Evolutionary conservation across 2,797 vertebrate genomes (phyloP).

Genomic region (Typhlichthys subterraneus): DNA sequence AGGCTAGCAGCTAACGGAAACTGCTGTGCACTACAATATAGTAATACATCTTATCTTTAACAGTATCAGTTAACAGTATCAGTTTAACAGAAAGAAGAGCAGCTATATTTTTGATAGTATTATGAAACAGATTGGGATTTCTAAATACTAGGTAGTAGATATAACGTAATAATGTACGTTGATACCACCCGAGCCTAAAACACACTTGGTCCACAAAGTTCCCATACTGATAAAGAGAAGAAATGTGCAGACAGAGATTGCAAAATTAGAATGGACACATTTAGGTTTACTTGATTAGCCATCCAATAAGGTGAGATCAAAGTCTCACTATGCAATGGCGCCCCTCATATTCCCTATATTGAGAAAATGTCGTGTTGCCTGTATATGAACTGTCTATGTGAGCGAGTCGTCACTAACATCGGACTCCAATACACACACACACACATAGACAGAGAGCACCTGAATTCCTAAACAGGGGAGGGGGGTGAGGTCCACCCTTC

Average conservation of each 20-base stretch:
- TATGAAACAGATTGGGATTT: too few species aligned
- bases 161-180: too few species aligned
- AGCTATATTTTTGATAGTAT: too few species aligned
- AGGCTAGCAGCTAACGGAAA: too few species aligned
- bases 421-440: conserved; percentile 52
- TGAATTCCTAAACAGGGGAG: conserved; percentile 84
- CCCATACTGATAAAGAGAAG: background rate
- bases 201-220: too few species aligned
- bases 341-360: conserved; percentile 1
- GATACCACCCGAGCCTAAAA: too few species aligned
- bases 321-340: conserved; percentile 18
- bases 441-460: conserved; percentile 43
- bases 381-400: conserved; percentile 29
- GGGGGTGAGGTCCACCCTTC: conserved; percentile 70
- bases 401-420: conserved; percentile 15
- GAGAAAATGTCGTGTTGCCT: conserved; percentile 8
- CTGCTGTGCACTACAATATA: too few species aligned
- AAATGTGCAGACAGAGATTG: background rate
- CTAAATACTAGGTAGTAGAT: too few species aligned
- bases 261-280: conserved; percentile 4
- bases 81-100: too few species aligned
- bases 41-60: too few species aligned
- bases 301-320: conserved; percentile 12
- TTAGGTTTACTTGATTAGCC: conserved; percentile 10
- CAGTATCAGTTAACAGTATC: too few species aligned